Evolutionary conservation across 2,797 vertebrate genomes (phyloP).

Genomic region (Cryptoprocta ferox): DNA sequence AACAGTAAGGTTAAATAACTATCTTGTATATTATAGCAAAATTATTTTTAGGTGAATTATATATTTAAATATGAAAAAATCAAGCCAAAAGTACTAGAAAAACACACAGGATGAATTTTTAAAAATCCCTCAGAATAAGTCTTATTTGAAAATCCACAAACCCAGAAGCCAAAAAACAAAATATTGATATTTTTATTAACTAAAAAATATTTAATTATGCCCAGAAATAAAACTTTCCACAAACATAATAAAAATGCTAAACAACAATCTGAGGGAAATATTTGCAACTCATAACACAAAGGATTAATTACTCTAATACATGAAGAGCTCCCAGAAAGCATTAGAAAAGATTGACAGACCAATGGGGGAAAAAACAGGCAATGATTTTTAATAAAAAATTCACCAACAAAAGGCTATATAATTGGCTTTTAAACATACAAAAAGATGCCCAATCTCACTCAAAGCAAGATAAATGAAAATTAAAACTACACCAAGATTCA

Average conservation of each 20-base stretch:
- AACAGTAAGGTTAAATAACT: background rate
- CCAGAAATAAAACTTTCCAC: background rate
- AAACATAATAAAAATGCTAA: background rate
- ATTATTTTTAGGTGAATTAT: background rate
- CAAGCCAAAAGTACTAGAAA: background rate
- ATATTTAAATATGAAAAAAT: background rate
- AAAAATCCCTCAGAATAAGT: background rate
- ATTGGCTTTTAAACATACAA: background rate
- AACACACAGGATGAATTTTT: background rate
- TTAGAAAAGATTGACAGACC: background rate
- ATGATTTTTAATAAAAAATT: background rate
- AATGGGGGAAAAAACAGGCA: background rate
- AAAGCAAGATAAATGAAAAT: background rate
- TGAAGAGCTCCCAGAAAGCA: background rate
- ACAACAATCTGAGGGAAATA: background rate
- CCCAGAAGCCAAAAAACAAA: background rate
- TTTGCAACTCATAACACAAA: background rate
- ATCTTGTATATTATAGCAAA: background rate
- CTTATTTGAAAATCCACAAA: background rate
- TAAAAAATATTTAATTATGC: background rate
- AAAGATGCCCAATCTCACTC: background rate
- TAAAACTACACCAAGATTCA: background rate
- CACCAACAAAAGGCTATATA: background rate
- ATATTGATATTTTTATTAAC: background rate
- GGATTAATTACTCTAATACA: background rate